Evolutionary conservation across 1,140 invertebrate species (phyloP).

Genomic region (Bemisia tabaci): DNA sequence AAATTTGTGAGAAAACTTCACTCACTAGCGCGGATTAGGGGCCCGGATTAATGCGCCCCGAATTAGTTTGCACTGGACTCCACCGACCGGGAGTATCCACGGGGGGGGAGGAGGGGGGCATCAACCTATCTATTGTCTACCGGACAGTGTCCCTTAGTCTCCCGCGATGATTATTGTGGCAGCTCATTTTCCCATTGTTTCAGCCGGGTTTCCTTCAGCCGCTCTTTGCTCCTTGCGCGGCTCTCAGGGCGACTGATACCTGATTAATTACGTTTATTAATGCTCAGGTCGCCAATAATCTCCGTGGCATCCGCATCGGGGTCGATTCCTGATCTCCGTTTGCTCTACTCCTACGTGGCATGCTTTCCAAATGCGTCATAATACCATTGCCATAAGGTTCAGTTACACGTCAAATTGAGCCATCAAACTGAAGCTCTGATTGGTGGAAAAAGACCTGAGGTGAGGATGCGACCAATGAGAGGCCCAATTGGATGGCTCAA

Average conservation of each 20-base stretch:
- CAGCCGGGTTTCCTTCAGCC: neutral
- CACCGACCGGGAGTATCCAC: too few relatives aligned
- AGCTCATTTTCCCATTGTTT: neutral
- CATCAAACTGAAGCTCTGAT: too few relatives aligned
- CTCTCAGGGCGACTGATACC: neutral
- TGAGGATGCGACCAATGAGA: too few relatives aligned
- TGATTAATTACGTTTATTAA: neutral
- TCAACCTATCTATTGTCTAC: neutral
- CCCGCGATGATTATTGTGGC: neutral
- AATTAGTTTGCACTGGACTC: neutral
- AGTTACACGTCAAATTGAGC: too few relatives aligned
- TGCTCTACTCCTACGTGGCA: too few relatives aligned
- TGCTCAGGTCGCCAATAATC: too few relatives aligned
- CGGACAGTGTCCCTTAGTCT: neutral
- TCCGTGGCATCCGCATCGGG: too few relatives aligned
- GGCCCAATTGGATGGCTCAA: too few relatives aligned
- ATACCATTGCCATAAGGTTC: too few relatives aligned
- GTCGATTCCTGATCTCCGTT: too few relatives aligned
- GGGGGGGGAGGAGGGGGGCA: neutral
- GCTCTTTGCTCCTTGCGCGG: neutral
- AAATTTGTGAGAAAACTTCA: neutral
- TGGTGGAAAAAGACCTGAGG: too few relatives aligned
- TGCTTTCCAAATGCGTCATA: too few relatives aligned
- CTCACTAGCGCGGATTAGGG: neutral
- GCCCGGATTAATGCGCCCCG: neutral